These are phyloP conservation scores for Lacanobia wlatinum DNA, from an alignment of 2,888 invertebrate species.

Conservation along the genomic window DNA sequence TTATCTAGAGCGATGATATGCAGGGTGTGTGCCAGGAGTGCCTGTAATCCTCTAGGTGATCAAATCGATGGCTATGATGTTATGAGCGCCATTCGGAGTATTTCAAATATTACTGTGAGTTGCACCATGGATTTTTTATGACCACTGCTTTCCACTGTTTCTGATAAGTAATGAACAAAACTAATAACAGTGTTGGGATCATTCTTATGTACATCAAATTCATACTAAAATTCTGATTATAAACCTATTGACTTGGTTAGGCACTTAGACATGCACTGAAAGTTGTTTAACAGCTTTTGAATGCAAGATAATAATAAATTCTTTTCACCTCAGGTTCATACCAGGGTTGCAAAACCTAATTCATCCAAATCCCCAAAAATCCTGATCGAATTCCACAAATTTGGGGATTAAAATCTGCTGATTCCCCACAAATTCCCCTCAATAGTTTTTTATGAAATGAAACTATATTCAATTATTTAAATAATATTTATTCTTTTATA, in stretches of 20 bases:
- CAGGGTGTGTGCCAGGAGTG: slow-evolving; percentile 84
- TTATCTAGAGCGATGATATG: slow-evolving; percentile 84
- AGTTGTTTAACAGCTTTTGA: not conserved
- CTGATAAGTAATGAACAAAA: not conserved
- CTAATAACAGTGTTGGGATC: not conserved
- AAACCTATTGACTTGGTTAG: not conserved
- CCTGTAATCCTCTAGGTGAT: slow-evolving; percentile 81
- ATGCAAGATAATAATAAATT: not conserved
- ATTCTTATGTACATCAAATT: not conserved
- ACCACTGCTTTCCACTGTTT: not conserved
- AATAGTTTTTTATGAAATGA: too few species aligned
- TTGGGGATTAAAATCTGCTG: too few species aligned
- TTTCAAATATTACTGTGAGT: slow-evolving; percentile 85
- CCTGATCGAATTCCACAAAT: too few species aligned
- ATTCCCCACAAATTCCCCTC: too few species aligned
- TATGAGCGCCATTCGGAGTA: slow-evolving; percentile 81
- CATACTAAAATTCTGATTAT: not conserved
- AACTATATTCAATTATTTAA: too few species aligned
- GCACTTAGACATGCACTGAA: not conserved
- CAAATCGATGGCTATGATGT: slow-evolving; percentile 82
- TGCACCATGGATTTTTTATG: not conserved
- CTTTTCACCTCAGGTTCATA: too few species aligned
- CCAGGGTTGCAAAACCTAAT: too few species aligned
- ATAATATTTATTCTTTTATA: too few species aligned
- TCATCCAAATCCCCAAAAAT: too few species aligned